Evolutionary conservation across 2,113 vertebrate species (phyloP), one percentile per base, ranked within the genome.

Genomic region (Craseonycteris thonglongyai): DNA sequence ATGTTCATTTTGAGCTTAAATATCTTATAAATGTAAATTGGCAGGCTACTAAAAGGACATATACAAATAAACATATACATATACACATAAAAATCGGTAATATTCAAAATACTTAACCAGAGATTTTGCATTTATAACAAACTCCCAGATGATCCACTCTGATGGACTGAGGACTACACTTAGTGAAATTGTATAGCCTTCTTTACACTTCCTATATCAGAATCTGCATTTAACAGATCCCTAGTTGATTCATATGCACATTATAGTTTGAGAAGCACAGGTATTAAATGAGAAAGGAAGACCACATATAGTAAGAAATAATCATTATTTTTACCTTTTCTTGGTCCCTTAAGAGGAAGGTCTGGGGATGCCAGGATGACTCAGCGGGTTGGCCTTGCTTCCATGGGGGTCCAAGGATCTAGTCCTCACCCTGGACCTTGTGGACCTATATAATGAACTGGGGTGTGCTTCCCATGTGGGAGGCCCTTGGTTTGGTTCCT

Each of bases 21-120:
- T 74, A 84, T n/a, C 75, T 84, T 63, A 9, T 47, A 95, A 93
- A 92, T 94, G 16, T 61, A 9, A 68, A 86, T 58, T 86, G 47
- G 0, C 4, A 82, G 71, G 47, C 35, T 76, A 81, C 33, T 90
- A 92, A 94, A 92, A 22, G 15, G 12, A 49, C 15, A 14, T 49
- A 49, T 45, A 78, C 6, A 65, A 0, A 16, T 30, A 74, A 9
- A 42, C 7, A 80, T 28, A 19, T 26, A 2, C 38, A 80, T 61
- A 35, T 11, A 49, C 33, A 86, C 33, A 69, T 63, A 87, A 68
- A 68, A 86, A 86, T 86, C 38, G 47, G 13, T 58, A 88, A 78
- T 79, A 63, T n/a, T 88, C 13, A 72, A 93, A 87, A 88, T 78
- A 72, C 15, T 51, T 65, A 90, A 58, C 21, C 7, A 75, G 35